Base-by-base conservation (phyloP, 1,140 invertebrate species). In the Meloidogyne hapla region DNA sequence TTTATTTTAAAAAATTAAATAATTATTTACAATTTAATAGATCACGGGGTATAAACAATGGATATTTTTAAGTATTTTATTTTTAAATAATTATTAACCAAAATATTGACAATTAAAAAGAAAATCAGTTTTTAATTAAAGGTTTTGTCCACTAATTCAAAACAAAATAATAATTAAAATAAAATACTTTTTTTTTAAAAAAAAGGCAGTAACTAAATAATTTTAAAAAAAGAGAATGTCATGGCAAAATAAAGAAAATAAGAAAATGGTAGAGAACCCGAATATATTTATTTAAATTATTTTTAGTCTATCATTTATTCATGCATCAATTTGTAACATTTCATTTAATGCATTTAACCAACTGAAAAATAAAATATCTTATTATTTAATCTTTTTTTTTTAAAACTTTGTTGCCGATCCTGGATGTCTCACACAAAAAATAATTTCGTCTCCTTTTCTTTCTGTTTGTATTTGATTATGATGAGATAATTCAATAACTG, bases 391-490 rank as follows among this genome's bases (percentile, higher is more conserved):
- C 26, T 18, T 13, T n/a, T 23, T 18, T 69, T 28, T 48, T 8
- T 8, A 26, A n/a, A 25, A 80, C 69, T 80, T 73, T 12, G 82
- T 42, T 23, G 73, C 80, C 12, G 81, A 83, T 38, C 68, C 69
- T 9, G 68, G 21, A 64, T 81, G 68, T 40, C 42, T 69, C 2
- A 82, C 80, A n/a, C 71, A 68, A 69, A 82, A 85, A 21, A 69
- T 63, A 23, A 82, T 42, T 48, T 69, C 45, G 38, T 78, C 73
- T 21, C 71, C 75, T 40, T 84, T 85, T 6, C 81, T 82, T 8
- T 84, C 79, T 15, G 83, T 82, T 69, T 82, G 38, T 28, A 81
- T 25, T 61, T 82, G 83, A 62, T 82, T 82, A 25, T 69, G 61
- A 63, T 82, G 81, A 3, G 66, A 42, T 21, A 82, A 69, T 33